Percentiles rank a stretch among this genome's conserved stretches.
phyloP scores from a whole-genome alignment of 2,888 invertebrate genomes.

The Auanema freiburgensis region DNA sequence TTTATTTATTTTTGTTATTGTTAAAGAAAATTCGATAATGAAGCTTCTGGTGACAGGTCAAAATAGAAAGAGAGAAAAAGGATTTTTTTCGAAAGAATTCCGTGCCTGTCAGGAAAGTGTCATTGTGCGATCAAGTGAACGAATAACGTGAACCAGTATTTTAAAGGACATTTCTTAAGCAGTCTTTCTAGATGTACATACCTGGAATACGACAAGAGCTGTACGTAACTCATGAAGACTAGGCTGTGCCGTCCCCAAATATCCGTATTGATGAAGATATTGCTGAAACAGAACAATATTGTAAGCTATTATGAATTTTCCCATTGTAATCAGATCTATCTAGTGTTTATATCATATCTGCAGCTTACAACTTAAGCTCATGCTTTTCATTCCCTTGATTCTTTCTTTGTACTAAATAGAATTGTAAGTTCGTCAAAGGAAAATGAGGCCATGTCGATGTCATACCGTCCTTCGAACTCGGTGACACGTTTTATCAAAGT shows the following conservation, averaged over 20 bases:
- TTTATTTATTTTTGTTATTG: neutral
- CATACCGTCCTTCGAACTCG: no score
- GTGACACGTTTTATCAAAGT: no score
- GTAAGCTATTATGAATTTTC: no score
- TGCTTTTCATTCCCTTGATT: neutral
- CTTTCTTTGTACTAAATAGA: neutral
- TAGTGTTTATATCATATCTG: no score
- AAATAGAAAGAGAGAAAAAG: no score
- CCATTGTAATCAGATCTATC: no score
- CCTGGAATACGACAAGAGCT: constrained; percentile 48
- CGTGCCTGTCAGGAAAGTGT: constrained; percentile 1
- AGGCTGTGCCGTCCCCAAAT: constrained; percentile 45
- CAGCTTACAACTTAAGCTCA: no score
- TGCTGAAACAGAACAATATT: constrained; percentile 40
- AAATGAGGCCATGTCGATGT: no score
- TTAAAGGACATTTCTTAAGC: constrained; percentile 1
- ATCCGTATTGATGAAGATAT: constrained; percentile 56
- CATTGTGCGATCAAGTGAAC: constrained; percentile 4
- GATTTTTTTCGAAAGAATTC: neutral
- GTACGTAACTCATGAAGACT: constrained; percentile 46
- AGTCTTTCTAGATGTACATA: neutral
- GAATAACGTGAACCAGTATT: neutral
- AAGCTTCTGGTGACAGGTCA: no score
- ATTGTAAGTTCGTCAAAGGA: no score
- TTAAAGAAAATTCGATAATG: neutral